Evolutionary conservation across 2,888 invertebrate genomes (phyloP), one percentile per base, ranked within the genome.

Genomic region (Onthophagus sagittarius): DNA sequence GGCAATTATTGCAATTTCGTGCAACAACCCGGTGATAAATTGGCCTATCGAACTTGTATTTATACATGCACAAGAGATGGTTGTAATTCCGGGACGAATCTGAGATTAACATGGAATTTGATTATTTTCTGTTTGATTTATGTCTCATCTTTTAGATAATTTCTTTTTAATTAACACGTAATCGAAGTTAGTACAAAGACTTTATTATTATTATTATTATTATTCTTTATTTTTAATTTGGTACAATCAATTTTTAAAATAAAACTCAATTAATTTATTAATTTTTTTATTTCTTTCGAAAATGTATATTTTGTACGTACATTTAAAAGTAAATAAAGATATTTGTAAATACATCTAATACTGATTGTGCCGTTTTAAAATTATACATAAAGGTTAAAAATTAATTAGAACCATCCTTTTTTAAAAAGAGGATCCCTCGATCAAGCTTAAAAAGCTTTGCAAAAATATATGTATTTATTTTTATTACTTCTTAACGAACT

Each of bases 1-100:
- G 96, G 96, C 13, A 95, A 95, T 84, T 95, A 94, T 80, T 97
- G 97, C 85, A 93, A 96, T 82, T 95, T 94, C 84, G 94, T 96
- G 0, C 87, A 89, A 76, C 93, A 96, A 78, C 92, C 92, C 5
- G 96, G 96, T n/a, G 97, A 97, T 83, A 89, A 88, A 79, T 85
- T 95, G 79, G 78, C 76, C 74, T 96, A 96, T 84, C 89, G 96
- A 77, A 95, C 96, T 2, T 97, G 97, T 84, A 91, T 96, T 72
- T 95, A 90, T 83, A 96, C 96, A 0, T 97, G 97, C 81, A 86
- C 87, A 73, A 89, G 91, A 0, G 93, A 96, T 82, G 95, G 94
- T 0, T 97, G 97, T 83, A 97, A 97, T 86, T 83, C 88, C n/a
- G 77, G 63, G 9, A 7, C 0, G 7, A 53, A 53, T 4, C 2